phyloP scores from a whole-genome alignment of 2,888 invertebrate genomes.

The Heteromyza rotundicornis region DNA sequence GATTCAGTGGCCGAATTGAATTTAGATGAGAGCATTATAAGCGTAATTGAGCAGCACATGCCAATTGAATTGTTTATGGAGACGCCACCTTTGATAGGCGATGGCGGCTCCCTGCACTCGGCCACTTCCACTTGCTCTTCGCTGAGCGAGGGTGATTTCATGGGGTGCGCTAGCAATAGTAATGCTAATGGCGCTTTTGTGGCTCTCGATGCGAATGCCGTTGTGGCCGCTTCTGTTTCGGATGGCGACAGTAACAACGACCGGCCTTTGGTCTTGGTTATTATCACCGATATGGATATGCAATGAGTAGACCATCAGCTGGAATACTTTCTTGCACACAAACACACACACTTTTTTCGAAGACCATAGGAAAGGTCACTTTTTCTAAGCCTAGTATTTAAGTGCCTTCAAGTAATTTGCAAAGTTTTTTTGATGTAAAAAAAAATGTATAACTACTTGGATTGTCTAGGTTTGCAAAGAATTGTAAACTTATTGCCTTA shows the following conservation, averaged over 20 bases:
- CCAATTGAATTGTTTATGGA: conserved; percentile 47
- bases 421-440: no score
- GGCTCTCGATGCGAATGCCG: conserved; percentile 22
- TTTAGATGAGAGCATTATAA: conserved; percentile 35
- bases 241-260: conserved; percentile 30
- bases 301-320: conserved; percentile 30
- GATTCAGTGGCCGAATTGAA: conserved; percentile 31
- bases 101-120: conserved; percentile 30
- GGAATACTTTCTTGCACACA: no score
- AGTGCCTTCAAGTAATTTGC: no score
- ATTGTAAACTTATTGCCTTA: no score
- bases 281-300: conserved; percentile 44
- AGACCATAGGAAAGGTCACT: no score
- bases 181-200: neutral
- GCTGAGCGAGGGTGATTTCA: conserved; percentile 6
- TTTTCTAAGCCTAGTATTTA: no score
- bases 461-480: no score
- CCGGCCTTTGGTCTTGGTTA: conserved; percentile 47
- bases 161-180: conserved; percentile 12
- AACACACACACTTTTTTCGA: no score
- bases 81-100: conserved; percentile 29
- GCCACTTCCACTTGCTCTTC: conserved; percentile 36
- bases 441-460: no score
- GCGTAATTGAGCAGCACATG: conserved; percentile 41
- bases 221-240: conserved; percentile 21